Percentiles rank a stretch among this genome's conserved stretches.
Evolutionary conservation across 1,140 invertebrate species (phyloP).

Genomic region (Nymphalis io): DNA sequence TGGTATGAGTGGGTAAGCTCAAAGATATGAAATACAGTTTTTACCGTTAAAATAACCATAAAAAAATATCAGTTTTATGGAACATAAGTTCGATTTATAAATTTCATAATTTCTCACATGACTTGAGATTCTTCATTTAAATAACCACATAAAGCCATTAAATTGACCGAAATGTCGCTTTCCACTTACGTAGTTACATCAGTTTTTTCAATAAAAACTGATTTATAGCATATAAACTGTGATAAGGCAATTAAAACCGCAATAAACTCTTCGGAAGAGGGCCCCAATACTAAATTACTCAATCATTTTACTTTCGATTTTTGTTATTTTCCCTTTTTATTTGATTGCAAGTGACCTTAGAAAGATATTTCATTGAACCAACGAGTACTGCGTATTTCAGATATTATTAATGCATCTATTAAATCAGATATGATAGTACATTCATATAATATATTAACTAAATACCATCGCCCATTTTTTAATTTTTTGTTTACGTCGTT

Average conservation of each 20-base stretch:
- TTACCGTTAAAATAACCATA: no score
- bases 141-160: neutral
- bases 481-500: no score
- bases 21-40: no score
- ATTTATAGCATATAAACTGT: conserved; percentile 1
- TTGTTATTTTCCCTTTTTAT: neutral
- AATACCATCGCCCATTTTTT: no score
- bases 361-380: neutral
- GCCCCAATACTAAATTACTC: neutral
- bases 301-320: conserved; percentile 3
- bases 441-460: no score
- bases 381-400: neutral
- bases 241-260: conserved; percentile 19
- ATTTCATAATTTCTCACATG: no score
- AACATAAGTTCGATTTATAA: no score
- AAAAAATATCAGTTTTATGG: no score
- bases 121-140: neutral
- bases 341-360: neutral
- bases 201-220: conserved; percentile 4
- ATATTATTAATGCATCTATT: neutral
- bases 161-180: conserved; percentile 15
- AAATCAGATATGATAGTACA: no score
- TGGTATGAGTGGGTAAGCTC: no score
- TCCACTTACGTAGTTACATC: conserved; percentile 7
- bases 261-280: conserved; percentile 12